Percentiles rank a stretch among this genome's conserved stretches.
phyloP scores from a whole-genome alignment of 1,140 invertebrate genomes.

The Chymomyza costata region DNA sequence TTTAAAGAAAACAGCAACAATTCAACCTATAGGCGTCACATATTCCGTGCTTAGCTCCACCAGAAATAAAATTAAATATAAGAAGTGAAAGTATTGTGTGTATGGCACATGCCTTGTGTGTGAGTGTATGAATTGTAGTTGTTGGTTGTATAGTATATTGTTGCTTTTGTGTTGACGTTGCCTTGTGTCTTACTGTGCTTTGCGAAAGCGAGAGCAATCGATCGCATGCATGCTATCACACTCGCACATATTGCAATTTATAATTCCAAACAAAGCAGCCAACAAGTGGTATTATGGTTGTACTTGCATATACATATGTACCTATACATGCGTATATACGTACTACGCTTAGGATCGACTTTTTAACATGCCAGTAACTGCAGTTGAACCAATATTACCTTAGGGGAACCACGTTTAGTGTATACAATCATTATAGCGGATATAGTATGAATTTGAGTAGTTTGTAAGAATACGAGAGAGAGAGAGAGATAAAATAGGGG shows the following conservation, averaged over 20 bases:
- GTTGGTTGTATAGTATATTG: slow-evolving; percentile 9
- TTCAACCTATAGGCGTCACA: slow-evolving; percentile 18
- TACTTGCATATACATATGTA: slow-evolving; percentile 3
- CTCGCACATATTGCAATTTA: slow-evolving; percentile 65
- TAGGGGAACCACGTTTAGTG: too few species aligned
- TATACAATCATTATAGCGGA: too few species aligned
- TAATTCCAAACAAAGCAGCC: slow-evolving; percentile 42
- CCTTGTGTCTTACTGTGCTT: too few species aligned
- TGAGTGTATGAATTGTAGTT: slow-evolving; percentile 8
- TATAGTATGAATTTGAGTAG: too few species aligned
- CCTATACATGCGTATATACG: slow-evolving; percentile 15
- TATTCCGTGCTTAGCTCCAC: slow-evolving; percentile 26
- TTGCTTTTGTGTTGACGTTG: slow-evolving; percentile 56
- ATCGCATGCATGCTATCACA: slow-evolving; percentile 49
- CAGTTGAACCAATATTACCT: too few species aligned
- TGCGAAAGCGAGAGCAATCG: slow-evolving; percentile 29
- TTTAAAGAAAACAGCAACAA: slow-evolving; percentile 40
- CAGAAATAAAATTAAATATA: slow-evolving; percentile 64
- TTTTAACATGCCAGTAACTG: too few species aligned
- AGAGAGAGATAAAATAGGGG: too few species aligned
- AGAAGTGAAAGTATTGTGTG: slow-evolving; percentile 68
- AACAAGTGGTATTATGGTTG: slow-evolving; percentile 63
- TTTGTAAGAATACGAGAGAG: too few species aligned
- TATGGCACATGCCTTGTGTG: too few species aligned
- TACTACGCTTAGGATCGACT: too few species aligned